A percentile compares a stretch with the other conserved stretches of the same genome.
phyloP scores from a whole-genome alignment of 2,113 vertebrate species.

The Chaetodon auriga region DNA sequence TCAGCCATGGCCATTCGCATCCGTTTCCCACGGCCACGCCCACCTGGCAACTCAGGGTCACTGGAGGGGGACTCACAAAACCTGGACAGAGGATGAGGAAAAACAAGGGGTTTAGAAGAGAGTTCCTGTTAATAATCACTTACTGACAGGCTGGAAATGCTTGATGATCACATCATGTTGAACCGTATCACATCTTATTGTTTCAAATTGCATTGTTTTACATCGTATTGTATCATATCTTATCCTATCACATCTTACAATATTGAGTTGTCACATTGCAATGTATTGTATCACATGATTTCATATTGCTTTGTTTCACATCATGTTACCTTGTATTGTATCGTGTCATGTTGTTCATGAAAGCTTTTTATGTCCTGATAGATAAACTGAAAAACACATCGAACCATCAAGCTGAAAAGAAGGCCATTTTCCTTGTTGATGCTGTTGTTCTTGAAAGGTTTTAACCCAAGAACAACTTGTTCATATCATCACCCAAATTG shows the following conservation, averaged over 20 bases:
- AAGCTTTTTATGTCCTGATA: background rate
- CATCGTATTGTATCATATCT: background rate
- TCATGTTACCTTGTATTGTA: background rate
- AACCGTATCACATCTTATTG: background rate
- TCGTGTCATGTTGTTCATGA: background rate
- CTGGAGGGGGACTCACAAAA: constrained; percentile 98
- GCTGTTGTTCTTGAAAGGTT: constrained; percentile 11
- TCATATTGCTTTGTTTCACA: background rate
- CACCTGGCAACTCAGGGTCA: constrained; percentile 94
- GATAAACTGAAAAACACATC: background rate
- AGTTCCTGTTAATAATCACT: background rate
- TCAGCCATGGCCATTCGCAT: constrained; percentile 88
- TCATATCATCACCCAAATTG: constrained; percentile 25
- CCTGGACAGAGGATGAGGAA: constrained; percentile 77
- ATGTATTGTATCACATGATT: background rate
- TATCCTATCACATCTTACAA: background rate
- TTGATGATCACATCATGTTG: background rate
- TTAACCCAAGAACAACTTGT: constrained; percentile 19
- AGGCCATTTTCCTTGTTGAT: background rate
- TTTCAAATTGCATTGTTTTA: background rate
- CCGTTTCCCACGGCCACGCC: constrained; percentile 94
- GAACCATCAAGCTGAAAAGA: background rate
- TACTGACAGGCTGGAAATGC: no score
- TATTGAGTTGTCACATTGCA: background rate
- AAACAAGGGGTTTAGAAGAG: background rate